Evolutionary conservation across 2,797 vertebrate genomes (phyloP).

Genomic region (Hylomyscus alleni): DNA sequence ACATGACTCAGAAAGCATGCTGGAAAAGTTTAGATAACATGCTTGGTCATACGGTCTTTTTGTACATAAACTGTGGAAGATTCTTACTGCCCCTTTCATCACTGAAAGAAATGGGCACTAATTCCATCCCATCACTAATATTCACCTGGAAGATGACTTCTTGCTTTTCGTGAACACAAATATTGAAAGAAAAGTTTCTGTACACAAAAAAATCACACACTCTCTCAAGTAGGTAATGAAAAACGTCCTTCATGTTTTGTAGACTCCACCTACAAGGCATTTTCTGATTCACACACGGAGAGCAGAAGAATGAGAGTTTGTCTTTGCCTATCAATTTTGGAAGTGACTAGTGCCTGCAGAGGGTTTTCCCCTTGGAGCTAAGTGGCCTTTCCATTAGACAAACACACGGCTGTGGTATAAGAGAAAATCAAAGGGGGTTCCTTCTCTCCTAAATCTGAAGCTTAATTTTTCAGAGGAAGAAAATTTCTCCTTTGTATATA

Average conservation of each 20-base stretch:
- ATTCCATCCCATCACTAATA: slow-evolving; percentile 93
- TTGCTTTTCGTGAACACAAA: slow-evolving; percentile 84
- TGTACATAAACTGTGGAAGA: slow-evolving; percentile 93
- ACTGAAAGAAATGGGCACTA: slow-evolving; percentile 93
- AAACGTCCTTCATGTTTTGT: slow-evolving; percentile 91
- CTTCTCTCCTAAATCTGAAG: slow-evolving; percentile 57
- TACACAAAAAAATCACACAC: slow-evolving; percentile 92
- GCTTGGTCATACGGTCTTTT: slow-evolving; percentile 94
- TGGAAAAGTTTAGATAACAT: slow-evolving; percentile 91
- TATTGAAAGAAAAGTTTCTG: slow-evolving; percentile 96
- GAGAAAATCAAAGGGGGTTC: slow-evolving; percentile 53
- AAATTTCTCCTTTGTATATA: slow-evolving; percentile 78
- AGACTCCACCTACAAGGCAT: slow-evolving; percentile 94
- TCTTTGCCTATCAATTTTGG: slow-evolving; percentile 90
- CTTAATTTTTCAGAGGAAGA: slow-evolving; percentile 64
- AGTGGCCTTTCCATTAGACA: slow-evolving; percentile 73
- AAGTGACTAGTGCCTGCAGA: slow-evolving; percentile 93
- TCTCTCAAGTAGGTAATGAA: slow-evolving; percentile 91
- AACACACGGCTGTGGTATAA: slow-evolving; percentile 84
- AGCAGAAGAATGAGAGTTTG: slow-evolving; percentile 76
- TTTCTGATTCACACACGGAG: slow-evolving; percentile 93
- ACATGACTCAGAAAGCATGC: slow-evolving; percentile 91
- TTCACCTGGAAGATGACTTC: slow-evolving; percentile 90
- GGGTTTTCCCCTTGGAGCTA: slow-evolving; percentile 91
- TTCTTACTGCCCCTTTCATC: slow-evolving; percentile 86